Conservation (phyloP, 2,888 invertebrate species). For the Epirrhoe tristata region DNA sequence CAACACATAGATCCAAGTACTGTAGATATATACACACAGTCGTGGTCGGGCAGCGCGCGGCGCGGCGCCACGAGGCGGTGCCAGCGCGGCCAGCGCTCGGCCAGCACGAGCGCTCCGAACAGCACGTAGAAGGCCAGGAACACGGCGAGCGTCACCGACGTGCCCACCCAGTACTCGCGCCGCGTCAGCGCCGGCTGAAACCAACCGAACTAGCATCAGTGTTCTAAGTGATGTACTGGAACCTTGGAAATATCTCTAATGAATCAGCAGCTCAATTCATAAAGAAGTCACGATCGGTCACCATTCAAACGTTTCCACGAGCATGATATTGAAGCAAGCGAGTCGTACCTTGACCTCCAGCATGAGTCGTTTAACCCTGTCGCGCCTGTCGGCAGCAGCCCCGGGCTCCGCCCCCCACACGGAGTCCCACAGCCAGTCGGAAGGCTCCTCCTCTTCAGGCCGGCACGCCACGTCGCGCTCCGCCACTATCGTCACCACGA, state of each 20-base stretch:
- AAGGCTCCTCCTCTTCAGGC: conserved; percentile 41
- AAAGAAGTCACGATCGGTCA: background rate
- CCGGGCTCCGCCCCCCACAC: conserved; percentile 40
- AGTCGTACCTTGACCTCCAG: conserved; percentile 53
- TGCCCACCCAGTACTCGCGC: conserved; percentile 64
- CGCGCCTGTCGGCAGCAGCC: conserved; percentile 15
- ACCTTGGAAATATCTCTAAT: no score
- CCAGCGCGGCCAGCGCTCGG: conserved; percentile 68
- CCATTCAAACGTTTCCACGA: no score
- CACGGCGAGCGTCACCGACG: conserved; percentile 56
- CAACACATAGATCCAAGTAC: no score
- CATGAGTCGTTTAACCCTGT: conserved; percentile 53
- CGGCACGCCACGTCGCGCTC: conserved; percentile 57
- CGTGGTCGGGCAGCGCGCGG: conserved; percentile 59
- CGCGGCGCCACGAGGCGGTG: conserved; percentile 57
- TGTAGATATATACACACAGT: conserved; percentile 27
- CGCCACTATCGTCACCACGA: conserved; percentile 62
- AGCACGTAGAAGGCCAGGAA: conserved; percentile 68
- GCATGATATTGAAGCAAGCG: background rate
- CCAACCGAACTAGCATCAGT: conserved; percentile 2
- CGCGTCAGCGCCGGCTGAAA: conserved; percentile 66
- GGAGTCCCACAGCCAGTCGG: conserved; percentile 68
- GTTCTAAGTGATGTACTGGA: no score
- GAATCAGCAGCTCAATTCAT: no score
- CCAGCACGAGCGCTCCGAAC: conserved; percentile 67